Percentiles rank a stretch among this genome's conserved stretches.
Evolutionary conservation across 2,113 vertebrate species (phyloP).

Genomic region (Piliocolobus tephrosceles): DNA sequence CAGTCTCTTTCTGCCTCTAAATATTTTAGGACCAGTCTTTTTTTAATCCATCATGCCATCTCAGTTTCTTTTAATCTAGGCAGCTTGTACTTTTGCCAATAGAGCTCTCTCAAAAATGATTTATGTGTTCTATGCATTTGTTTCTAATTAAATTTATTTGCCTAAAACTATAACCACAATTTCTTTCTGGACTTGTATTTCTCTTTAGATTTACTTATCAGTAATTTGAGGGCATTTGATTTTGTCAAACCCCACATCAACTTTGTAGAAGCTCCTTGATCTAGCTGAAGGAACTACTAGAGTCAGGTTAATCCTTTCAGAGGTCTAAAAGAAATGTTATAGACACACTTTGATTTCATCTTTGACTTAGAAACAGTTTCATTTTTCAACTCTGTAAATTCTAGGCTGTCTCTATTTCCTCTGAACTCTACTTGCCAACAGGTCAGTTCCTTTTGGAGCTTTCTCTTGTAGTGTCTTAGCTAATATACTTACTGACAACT

Average conservation of each 20-base stretch:
- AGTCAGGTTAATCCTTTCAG: not conserved
- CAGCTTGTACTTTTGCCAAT: not conserved
- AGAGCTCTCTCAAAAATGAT: not conserved
- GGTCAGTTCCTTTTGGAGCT: not conserved
- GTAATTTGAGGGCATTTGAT: not conserved
- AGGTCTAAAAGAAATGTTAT: not conserved
- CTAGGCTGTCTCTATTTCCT: not conserved
- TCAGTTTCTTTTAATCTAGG: not conserved
- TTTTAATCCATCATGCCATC: not conserved
- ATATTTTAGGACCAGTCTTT: not conserved
- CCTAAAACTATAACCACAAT: not conserved
- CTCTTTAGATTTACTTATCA: not conserved
- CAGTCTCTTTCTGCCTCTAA: not conserved
- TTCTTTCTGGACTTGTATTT: not conserved
- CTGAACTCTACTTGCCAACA: not conserved
- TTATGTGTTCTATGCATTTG: not conserved
- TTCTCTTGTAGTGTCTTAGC: not conserved
- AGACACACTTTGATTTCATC: not conserved
- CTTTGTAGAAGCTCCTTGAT: not conserved
- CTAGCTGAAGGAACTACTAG: not conserved
- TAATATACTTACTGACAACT: not conserved
- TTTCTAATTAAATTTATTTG: slow-evolving; percentile 2
- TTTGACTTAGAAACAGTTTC: not conserved
- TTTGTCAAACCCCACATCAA: not conserved
- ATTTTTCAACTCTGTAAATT: not conserved